Conservation (phyloP, 2,888 invertebrate species). For the Spodoptera picta region DNA sequence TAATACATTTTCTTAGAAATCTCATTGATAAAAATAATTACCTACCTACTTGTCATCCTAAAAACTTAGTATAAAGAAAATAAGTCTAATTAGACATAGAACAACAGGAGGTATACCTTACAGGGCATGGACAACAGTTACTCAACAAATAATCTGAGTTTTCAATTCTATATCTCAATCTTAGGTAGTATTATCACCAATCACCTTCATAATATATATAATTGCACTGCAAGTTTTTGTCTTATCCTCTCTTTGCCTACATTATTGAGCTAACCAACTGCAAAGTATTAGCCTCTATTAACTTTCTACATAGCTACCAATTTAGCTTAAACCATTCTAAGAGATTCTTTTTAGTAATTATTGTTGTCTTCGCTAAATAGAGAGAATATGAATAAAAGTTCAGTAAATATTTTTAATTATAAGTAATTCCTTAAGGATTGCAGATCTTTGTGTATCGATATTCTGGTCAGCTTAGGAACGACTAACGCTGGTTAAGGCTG, state of each 20-base stretch:
- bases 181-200: constrained; percentile 28
- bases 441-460: constrained; percentile 24
- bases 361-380: constrained; percentile 2
- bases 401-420: constrained; percentile 21
- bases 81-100: too few species aligned
- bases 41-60: too few species aligned
- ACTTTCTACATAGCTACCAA: not conserved
- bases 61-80: too few species aligned
- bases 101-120: not conserved
- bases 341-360: constrained; percentile 10
- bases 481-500: constrained; percentile 47
- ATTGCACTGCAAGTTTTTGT: constrained; percentile 21
- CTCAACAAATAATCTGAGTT: not conserved
- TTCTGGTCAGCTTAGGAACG: constrained; percentile 35
- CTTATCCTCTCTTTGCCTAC: constrained; percentile 26
- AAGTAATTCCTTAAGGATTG: constrained; percentile 19
- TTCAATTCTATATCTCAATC: not conserved
- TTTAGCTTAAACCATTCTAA: not conserved
- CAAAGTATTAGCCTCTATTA: not conserved
- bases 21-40: too few species aligned
- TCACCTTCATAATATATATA: constrained; percentile 1
- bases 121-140: not conserved
- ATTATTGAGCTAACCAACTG: constrained; percentile 3
- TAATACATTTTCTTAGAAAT: too few species aligned
- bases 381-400: constrained; percentile 19